Percentiles rank a stretch among this genome's conserved stretches.
phyloP scores from a whole-genome alignment of 2,113 vertebrate genomes.

The Hypanus sabinus region DNA sequence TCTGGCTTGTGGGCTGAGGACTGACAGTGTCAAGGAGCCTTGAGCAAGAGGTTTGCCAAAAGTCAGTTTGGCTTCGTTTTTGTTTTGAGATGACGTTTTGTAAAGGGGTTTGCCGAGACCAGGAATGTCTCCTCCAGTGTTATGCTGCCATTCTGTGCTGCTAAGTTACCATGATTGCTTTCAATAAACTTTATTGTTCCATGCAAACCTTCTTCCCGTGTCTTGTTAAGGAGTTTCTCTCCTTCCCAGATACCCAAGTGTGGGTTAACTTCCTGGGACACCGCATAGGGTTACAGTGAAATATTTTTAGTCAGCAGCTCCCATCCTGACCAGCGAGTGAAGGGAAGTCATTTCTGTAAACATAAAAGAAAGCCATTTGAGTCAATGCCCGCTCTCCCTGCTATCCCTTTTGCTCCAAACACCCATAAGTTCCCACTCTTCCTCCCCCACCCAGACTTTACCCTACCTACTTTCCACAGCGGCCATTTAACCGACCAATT shows the following conservation, averaged over 20 bases:
- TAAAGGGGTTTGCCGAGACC: not conserved
- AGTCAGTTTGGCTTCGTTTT: too few relatives aligned
- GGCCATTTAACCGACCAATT: too few relatives aligned
- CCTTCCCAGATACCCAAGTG: not conserved
- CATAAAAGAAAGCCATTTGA: not conserved
- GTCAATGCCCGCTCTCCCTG: too few relatives aligned
- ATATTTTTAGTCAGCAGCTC: too few relatives aligned
- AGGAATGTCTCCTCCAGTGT: not conserved
- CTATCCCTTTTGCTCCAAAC: too few relatives aligned
- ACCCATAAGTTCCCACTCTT: too few relatives aligned
- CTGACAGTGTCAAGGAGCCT: too few relatives aligned
- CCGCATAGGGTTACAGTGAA: not conserved
- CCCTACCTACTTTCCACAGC: too few relatives aligned
- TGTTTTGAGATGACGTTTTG: too few relatives aligned
- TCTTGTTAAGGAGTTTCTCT: not conserved
- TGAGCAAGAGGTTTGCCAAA: too few relatives aligned
- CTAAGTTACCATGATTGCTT: conserved; percentile 15
- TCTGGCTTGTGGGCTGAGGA: not conserved
- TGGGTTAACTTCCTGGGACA: not conserved
- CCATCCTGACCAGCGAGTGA: not conserved
- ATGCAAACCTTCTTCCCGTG: not conserved
- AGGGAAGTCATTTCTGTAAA: not conserved
- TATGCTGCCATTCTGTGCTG: conserved; percentile 29
- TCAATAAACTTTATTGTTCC: conserved; percentile 26
- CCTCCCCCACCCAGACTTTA: too few relatives aligned